A percentile compares a stretch with the other conserved stretches of the same genome.
phyloP scores from a whole-genome alignment of 2,888 invertebrate genomes.

The Drosophila phalerata region DNA sequence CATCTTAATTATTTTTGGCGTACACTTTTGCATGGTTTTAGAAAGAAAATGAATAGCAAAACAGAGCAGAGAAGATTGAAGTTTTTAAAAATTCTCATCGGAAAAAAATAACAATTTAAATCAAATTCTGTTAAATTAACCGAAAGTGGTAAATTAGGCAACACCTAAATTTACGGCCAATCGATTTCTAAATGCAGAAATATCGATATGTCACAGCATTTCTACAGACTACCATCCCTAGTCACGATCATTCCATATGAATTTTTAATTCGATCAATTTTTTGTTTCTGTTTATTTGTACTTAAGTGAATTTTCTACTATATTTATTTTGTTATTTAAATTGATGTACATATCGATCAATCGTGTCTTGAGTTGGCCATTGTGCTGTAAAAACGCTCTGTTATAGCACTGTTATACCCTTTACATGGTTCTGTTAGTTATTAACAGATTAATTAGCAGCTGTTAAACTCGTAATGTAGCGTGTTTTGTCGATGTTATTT shows the following conservation, averaged over 20 bases:
- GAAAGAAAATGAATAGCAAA: too few relatives aligned
- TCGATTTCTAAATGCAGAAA: not conserved
- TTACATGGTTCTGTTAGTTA: not conserved
- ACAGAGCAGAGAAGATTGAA: too few relatives aligned
- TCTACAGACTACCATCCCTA: not conserved
- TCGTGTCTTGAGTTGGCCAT: too few relatives aligned
- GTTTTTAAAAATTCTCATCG: too few relatives aligned
- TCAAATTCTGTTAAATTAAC: too few relatives aligned
- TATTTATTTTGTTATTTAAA: not conserved
- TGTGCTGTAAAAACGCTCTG: not conserved
- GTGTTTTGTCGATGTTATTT: not conserved
- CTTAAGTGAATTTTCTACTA: not conserved
- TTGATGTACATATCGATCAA: too few relatives aligned
- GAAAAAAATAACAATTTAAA: too few relatives aligned
- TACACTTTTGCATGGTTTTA: too few relatives aligned
- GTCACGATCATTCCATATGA: not conserved
- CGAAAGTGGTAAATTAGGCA: conserved; percentile 6
- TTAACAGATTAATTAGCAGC: conserved; percentile 1
- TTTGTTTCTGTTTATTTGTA: not conserved
- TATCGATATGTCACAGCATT: too few relatives aligned
- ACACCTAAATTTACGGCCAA: not conserved
- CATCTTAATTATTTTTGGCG: too few relatives aligned
- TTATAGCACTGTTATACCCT: not conserved
- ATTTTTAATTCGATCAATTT: too few relatives aligned
- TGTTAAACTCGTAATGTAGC: conserved; percentile 16